Evolutionary conservation across 2,797 vertebrate species (phyloP).

Genomic region (Megaceryle alcyon): DNA sequence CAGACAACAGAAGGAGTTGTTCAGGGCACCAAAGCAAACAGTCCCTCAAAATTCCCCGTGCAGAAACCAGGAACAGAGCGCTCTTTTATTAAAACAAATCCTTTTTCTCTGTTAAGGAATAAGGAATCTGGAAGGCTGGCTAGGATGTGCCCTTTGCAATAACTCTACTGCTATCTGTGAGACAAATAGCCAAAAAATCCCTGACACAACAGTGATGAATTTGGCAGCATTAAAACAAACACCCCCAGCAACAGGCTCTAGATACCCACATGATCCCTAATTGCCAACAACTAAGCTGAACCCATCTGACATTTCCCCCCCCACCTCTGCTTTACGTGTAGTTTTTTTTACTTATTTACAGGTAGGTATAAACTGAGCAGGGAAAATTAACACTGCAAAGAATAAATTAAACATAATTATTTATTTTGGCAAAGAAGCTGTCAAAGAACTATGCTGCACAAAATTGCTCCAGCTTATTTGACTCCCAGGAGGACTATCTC

Average conservation of each 20-base stretch:
- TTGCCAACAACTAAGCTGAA: neutral
- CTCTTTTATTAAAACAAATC: slow-evolving; percentile 42
- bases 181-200: neutral
- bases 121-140: neutral
- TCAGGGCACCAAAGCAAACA: slow-evolving; percentile 28
- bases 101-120: neutral
- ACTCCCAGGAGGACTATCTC: neutral
- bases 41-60: slow-evolving; percentile 17
- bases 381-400: neutral
- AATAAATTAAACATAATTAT: neutral
- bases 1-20: slow-evolving; percentile 15
- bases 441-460: neutral
- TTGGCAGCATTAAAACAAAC: neutral
- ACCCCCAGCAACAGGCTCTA: neutral
- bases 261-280: neutral
- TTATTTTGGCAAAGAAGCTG: neutral
- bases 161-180: neutral
- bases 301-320: neutral
- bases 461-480: neutral
- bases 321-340: neutral
- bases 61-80: slow-evolving; percentile 23
- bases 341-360: neutral
- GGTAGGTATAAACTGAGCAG: neutral
- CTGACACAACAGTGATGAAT: neutral
- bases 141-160: slow-evolving; percentile 9